phyloP scores from a whole-genome alignment of 1,140 invertebrate species.

The Polyergus mexicanus region DNA sequence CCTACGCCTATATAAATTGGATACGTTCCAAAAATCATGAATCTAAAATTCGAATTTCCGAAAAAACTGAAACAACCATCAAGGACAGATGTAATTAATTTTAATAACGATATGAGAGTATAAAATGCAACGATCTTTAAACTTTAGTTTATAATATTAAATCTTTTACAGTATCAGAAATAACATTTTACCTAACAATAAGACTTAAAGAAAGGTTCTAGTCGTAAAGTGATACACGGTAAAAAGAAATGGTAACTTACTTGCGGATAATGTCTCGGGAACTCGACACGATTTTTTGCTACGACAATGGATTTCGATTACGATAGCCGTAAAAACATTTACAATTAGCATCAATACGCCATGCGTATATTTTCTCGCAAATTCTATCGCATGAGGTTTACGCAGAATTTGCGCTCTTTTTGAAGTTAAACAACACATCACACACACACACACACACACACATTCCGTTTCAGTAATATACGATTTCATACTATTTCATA shows the following conservation, averaged over 20 bases:
- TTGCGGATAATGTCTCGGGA: slow-evolving; percentile 40
- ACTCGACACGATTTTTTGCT: slow-evolving; percentile 55
- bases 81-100: background rate
- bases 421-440: background rate
- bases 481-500: slow-evolving; percentile 18
- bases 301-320: slow-evolving; percentile 32
- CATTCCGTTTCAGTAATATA: background rate
- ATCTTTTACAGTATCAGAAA: slow-evolving; percentile 2
- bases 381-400: background rate
- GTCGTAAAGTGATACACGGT: background rate
- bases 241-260: slow-evolving; percentile 44
- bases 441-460: too few species aligned
- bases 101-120: background rate
- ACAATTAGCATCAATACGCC: slow-evolving; percentile 29
- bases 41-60: background rate
- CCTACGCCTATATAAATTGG: slow-evolving; percentile 5
- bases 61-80: background rate
- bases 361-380: background rate
- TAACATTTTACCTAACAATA: background rate
- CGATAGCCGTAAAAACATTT: slow-evolving; percentile 58
- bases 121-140: background rate
- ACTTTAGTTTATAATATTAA: slow-evolving; percentile 12
- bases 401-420: background rate
- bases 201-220: slow-evolving; percentile 8
- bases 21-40: background rate